phyloP scores from a whole-genome alignment of 2,113 vertebrate species.

The Pangasianodon gigas region DNA sequence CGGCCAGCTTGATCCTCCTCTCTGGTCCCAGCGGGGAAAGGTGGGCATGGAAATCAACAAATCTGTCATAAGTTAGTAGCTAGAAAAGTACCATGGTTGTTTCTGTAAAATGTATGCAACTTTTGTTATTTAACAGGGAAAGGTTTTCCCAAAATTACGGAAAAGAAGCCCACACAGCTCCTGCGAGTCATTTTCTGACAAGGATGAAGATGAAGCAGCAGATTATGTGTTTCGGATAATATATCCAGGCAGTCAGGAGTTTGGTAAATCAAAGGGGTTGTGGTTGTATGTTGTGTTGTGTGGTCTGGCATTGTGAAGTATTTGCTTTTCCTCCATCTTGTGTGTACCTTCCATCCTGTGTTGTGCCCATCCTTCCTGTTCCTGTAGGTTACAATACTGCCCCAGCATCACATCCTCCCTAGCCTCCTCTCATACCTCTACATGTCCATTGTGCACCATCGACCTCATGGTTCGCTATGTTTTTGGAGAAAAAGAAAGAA shows the following conservation, averaged over 20 bases:
- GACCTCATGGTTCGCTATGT: slow-evolving; percentile 17
- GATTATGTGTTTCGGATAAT: slow-evolving; percentile 97
- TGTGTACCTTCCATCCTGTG: slow-evolving; percentile 34
- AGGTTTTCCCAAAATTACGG: slow-evolving; percentile 92
- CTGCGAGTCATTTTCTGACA: slow-evolving; percentile 88
- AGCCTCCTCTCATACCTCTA: slow-evolving; percentile 16
- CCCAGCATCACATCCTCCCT: slow-evolving; percentile 20
- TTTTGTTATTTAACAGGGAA: slow-evolving; percentile 77
- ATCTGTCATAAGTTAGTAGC: background rate
- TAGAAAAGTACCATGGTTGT: background rate
- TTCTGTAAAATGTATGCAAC: background rate
- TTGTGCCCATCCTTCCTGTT: slow-evolving; percentile 34
- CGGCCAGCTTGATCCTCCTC: slow-evolving; percentile 92
- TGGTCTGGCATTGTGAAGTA: background rate
- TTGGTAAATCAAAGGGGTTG: slow-evolving; percentile 71
- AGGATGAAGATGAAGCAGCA: slow-evolving; percentile 94
- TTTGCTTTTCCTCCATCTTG: slow-evolving; percentile 34
- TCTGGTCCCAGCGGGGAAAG: slow-evolving; percentile 98
- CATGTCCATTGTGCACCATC: slow-evolving; percentile 34
- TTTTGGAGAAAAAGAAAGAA: background rate
- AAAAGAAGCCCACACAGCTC: slow-evolving; percentile 90
- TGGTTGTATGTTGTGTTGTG: background rate
- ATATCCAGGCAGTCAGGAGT: slow-evolving; percentile 88
- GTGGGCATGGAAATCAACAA: slow-evolving; percentile 66
- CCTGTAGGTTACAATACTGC: slow-evolving; percentile 26